Percentiles rank a stretch among this genome's conserved stretches.
Evolutionary conservation across 2,888 invertebrate species (phyloP).

Genomic region (Leuctra nigra): DNA sequence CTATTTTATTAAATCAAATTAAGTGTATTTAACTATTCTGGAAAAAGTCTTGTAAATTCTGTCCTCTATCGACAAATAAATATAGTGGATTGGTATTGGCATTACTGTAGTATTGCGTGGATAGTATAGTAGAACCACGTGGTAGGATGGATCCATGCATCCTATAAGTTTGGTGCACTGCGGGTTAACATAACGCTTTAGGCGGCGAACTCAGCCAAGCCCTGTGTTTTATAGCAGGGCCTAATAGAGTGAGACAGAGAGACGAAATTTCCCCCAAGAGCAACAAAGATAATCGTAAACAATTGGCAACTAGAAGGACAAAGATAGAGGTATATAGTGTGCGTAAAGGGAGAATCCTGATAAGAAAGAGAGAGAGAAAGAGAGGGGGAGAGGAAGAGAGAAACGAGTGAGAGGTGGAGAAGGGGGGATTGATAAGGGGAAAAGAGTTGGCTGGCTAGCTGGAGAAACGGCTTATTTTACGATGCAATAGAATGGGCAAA

Average conservation of each 20-base stretch:
- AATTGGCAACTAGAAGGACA: constrained; percentile 11
- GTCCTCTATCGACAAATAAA: too few species aligned
- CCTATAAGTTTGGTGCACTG: constrained; percentile 23
- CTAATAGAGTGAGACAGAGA: constrained; percentile 12
- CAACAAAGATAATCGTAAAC: constrained; percentile 13
- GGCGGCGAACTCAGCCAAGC: constrained; percentile 21
- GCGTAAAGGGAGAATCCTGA: background rate
- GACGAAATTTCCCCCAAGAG: constrained; percentile 13
- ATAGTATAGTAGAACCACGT: too few species aligned
- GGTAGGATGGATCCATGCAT: too few species aligned
- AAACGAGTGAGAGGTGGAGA: background rate
- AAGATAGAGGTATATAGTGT: constrained; percentile 1
- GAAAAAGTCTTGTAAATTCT: too few species aligned
- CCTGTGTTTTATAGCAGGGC: constrained; percentile 24
- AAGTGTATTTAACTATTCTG: too few species aligned
- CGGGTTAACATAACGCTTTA: constrained; percentile 24
- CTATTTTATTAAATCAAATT: too few species aligned
- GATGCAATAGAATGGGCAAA: background rate
- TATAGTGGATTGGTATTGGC: too few species aligned
- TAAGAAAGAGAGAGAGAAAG: background rate
- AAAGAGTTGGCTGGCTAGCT: constrained; percentile 5
- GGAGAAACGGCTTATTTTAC: constrained; percentile 3
- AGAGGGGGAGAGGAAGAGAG: constrained; percentile 1
- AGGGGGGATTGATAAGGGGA: constrained; percentile 1
- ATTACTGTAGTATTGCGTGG: too few species aligned